Conservation (phyloP, 2,113 vertebrate species). For the Oncorhynchus mykiss region DNA sequence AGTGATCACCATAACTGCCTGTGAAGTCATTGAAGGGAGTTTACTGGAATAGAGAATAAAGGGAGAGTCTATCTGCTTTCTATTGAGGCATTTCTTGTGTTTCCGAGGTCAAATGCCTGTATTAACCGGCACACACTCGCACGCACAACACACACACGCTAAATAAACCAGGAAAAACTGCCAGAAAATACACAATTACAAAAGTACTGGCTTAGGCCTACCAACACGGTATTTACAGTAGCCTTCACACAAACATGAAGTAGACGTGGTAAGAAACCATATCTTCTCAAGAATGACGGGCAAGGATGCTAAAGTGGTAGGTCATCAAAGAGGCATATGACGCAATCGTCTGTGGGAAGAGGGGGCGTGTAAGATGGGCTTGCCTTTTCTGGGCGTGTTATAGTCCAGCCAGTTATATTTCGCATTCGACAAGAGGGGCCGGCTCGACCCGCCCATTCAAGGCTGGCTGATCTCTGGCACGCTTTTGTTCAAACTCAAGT, state of each 20-base stretch:
- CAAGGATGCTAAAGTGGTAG: conserved; percentile 1
- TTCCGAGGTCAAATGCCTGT: conserved; percentile 24
- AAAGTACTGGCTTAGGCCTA: too few species aligned
- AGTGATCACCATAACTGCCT: neutral
- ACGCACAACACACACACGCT: neutral
- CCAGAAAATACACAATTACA: too few species aligned
- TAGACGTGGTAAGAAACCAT: too few species aligned
- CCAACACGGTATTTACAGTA: too few species aligned
- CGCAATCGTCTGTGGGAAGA: conserved; percentile 26
- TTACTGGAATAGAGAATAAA: conserved; percentile 27
- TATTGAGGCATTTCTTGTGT: conserved; percentile 41
- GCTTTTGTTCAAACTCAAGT: conserved; percentile 58
- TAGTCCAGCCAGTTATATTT: conserved; percentile 36
- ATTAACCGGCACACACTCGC: neutral
- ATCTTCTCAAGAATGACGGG: neutral
- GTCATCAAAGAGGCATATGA: conserved; percentile 35
- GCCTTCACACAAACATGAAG: too few species aligned
- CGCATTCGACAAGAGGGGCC: conserved; percentile 28
- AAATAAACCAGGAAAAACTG: too few species aligned
- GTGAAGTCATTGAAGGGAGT: neutral
- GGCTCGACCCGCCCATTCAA: conserved; percentile 29
- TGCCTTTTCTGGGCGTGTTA: conserved; percentile 63
- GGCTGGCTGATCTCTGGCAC: conserved; percentile 56
- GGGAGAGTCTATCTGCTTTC: conserved; percentile 40
- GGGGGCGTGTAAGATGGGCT: conserved; percentile 20